A percentile compares a stretch with the other conserved stretches of the same genome.
phyloP scores from a whole-genome alignment of 2,888 invertebrate genomes.

The Ormyrus thymus region DNA sequence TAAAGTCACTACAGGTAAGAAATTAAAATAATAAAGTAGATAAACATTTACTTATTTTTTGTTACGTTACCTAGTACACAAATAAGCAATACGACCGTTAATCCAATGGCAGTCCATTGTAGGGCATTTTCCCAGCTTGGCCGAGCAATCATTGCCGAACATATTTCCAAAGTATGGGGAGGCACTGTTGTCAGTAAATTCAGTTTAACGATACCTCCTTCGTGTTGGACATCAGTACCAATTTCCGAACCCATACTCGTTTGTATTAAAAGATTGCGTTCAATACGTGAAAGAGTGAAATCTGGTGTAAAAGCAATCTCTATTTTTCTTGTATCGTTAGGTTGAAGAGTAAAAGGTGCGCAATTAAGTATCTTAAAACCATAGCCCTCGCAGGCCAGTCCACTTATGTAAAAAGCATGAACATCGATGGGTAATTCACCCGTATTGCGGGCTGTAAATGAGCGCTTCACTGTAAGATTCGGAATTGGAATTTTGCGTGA shows the following conservation, averaged over 20 bases:
- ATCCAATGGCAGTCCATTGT: slow-evolving; percentile 80
- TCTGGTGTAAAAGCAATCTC: slow-evolving; percentile 93
- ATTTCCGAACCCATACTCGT: slow-evolving; percentile 77
- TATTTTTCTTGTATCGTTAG: slow-evolving; percentile 85
- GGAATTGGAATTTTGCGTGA: slow-evolving; percentile 74
- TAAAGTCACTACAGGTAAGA: too few relatives aligned
- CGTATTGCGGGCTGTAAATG: slow-evolving; percentile 92
- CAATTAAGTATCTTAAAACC: slow-evolving; percentile 88
- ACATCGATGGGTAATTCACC: slow-evolving; percentile 91
- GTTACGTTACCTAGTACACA: slow-evolving; percentile 75
- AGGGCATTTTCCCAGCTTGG: slow-evolving; percentile 86
- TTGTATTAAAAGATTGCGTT: slow-evolving; percentile 79
- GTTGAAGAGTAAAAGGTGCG: slow-evolving; percentile 81
- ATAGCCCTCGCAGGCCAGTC: slow-evolving; percentile 84
- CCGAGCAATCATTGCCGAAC: slow-evolving; percentile 82
- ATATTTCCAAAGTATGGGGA: slow-evolving; percentile 80
- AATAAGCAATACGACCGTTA: slow-evolving; percentile 80
- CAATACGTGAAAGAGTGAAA: slow-evolving; percentile 86
- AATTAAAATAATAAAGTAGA: too few relatives aligned
- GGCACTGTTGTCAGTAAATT: slow-evolving; percentile 77
- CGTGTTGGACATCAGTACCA: slow-evolving; percentile 18
- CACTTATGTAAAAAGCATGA: slow-evolving; percentile 80
- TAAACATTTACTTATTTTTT: too few relatives aligned
- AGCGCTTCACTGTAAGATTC: slow-evolving; percentile 85
- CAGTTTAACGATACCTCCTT: slow-evolving; percentile 65